These are phyloP conservation scores for Otocyon megalotis DNA, from an alignment of 2,113 vertebrate genomes.

Conservation along the genomic window DNA sequence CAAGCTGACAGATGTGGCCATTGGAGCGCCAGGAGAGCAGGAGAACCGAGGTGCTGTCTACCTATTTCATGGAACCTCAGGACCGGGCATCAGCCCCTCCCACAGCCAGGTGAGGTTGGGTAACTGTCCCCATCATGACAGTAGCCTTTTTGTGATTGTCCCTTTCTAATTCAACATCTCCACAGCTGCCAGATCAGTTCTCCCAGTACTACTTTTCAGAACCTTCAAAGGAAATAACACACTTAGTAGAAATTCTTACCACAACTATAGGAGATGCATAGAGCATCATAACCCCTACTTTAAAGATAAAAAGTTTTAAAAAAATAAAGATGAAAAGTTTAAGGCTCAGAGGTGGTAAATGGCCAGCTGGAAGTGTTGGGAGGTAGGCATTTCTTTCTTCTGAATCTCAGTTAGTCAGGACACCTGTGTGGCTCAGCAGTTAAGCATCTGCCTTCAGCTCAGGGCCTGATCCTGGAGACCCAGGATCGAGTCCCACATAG, in stretches of 20 bases:
- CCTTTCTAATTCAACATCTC: conserved; percentile 71
- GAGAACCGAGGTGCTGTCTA: conserved; percentile 89
- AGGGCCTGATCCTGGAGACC: no score
- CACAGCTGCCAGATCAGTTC: conserved; percentile 79
- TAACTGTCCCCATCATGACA: not conserved
- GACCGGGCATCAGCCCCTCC: conserved; percentile 69
- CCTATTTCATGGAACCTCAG: conserved; percentile 87
- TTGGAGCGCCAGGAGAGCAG: conserved; percentile 92
- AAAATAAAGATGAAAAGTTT: not conserved
- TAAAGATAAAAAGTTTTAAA: not conserved
- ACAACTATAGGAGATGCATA: not conserved
- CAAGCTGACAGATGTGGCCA: conserved; percentile 88
- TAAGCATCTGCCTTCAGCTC: no score
- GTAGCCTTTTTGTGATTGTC: conserved; percentile 83
- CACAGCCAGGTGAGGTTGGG: conserved; percentile 86
- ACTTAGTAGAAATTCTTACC: not conserved
- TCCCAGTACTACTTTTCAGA: conserved; percentile 81
- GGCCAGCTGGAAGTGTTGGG: not conserved
- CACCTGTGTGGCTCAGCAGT: no score
- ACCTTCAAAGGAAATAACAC: not conserved
- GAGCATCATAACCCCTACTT: not conserved
- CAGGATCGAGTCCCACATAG: no score
- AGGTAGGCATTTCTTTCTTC: not conserved
- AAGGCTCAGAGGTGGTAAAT: not conserved
- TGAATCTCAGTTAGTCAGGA: not conserved